Conservation (phyloP, 2,888 invertebrate species). For the Ypsolopha sequella region DNA sequence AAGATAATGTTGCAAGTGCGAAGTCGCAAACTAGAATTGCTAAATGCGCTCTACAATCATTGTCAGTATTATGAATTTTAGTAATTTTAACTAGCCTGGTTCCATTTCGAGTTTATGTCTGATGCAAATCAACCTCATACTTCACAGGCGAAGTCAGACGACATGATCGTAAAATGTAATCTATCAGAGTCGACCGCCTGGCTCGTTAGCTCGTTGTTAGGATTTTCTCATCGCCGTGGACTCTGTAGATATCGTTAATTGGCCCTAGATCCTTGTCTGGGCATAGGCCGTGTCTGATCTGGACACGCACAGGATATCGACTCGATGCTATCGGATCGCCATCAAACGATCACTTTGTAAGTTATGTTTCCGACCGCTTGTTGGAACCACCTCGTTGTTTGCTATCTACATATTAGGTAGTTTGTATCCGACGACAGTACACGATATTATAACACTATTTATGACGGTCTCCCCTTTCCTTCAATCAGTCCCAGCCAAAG, state of each 20-base stretch:
- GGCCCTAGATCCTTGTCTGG: constrained; percentile 5
- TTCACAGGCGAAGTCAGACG: not conserved
- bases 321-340: not conserved
- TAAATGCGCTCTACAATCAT: not conserved
- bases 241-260: constrained; percentile 5
- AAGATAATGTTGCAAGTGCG: not conserved
- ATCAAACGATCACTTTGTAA: not conserved
- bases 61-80: not conserved
- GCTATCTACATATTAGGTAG: too few relatives aligned
- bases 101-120: not conserved
- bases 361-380: not conserved
- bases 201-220: not conserved
- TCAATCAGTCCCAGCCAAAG: too few relatives aligned
- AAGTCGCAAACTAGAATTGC: not conserved
- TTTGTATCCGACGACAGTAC: too few relatives aligned
- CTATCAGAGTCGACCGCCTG: not conserved
- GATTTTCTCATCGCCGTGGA: not conserved
- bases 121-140: not conserved
- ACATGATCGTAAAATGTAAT: not conserved
- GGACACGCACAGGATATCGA: constrained; percentile 6
- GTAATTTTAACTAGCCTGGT: not conserved
- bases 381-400: not conserved
- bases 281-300: not conserved
- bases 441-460: not conserved
- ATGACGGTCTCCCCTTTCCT: not conserved